phyloP scores from a whole-genome alignment of 2,888 invertebrate species.

The Xestia rhomboidea region DNA sequence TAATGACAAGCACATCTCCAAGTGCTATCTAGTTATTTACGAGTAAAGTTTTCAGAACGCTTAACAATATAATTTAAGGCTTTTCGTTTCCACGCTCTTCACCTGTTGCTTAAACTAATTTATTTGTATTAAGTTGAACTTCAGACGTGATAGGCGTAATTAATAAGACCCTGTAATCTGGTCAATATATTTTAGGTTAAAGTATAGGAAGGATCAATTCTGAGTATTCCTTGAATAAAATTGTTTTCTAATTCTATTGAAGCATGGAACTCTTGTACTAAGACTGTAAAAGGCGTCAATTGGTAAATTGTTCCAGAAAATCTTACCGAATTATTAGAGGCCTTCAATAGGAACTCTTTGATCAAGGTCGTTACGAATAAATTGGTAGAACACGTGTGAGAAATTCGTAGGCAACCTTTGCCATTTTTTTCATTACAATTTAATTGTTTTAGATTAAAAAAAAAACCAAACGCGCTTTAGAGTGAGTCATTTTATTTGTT shows the following conservation, averaged over 20 bases:
- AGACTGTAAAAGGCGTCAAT: not conserved
- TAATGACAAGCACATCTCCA: not conserved
- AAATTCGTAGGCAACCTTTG: not conserved
- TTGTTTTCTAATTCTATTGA: not conserved
- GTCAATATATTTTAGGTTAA: not conserved
- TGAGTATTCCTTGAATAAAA: not conserved
- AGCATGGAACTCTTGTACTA: not conserved
- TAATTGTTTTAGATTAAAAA: no score
- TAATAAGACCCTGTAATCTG: not conserved
- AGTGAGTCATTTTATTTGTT: no score
- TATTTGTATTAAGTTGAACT: not conserved
- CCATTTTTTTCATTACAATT: not conserved
- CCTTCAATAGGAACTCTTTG: not conserved
- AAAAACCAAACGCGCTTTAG: no score
- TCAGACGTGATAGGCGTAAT: not conserved
- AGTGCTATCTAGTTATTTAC: constrained; percentile 13
- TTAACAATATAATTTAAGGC: not conserved
- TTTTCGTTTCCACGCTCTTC: constrained; percentile 12
- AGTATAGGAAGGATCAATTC: not conserved
- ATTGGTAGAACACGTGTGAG: not conserved
- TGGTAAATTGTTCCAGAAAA: constrained; percentile 3
- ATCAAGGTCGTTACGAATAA: not conserved
- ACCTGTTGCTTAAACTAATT: constrained; percentile 14
- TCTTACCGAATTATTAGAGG: not conserved
- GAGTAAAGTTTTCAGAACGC: constrained; percentile 20